Evolutionary conservation across 2,888 invertebrate species (phyloP).

Genomic region (Limenitis camilla): DNA sequence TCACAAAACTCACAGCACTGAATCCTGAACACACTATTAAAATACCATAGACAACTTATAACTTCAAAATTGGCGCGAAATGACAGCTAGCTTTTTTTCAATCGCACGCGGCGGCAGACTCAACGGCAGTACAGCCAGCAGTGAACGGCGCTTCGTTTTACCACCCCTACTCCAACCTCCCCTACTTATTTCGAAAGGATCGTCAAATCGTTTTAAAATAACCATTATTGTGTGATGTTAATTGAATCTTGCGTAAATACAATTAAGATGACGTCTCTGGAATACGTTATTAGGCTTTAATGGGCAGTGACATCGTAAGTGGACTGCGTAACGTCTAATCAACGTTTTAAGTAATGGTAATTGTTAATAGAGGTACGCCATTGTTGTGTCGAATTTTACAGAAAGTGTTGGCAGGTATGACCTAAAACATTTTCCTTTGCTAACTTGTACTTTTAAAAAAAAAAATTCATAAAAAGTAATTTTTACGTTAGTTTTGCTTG

Average conservation of each 20-base stretch:
- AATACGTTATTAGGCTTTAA: neutral
- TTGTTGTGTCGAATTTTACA: neutral
- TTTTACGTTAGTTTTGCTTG: too few relatives aligned
- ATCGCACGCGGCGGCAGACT: conserved; percentile 51
- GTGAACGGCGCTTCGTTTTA: conserved; percentile 59
- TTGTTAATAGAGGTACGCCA: neutral
- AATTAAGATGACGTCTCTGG: conserved; percentile 24
- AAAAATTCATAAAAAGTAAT: too few relatives aligned
- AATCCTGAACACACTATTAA: conserved; percentile 36
- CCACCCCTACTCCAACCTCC: conserved; percentile 65
- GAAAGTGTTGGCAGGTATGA: neutral
- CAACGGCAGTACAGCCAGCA: conserved; percentile 52
- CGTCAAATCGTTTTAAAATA: conserved; percentile 41
- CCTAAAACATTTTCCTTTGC: neutral
- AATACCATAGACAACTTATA: conserved; percentile 31
- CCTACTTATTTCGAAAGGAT: conserved; percentile 70
- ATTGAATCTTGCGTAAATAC: conserved; percentile 53
- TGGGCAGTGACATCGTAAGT: neutral
- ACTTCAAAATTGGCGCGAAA: conserved; percentile 31
- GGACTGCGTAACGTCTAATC: neutral
- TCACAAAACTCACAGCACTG: conserved; percentile 51
- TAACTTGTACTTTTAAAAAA: too few relatives aligned
- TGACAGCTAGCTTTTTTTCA: conserved; percentile 32
- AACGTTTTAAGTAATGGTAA: neutral
- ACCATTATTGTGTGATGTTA: conserved; percentile 41